Evolutionary conservation across 2,797 vertebrate species (phyloP).

Genomic region (Chloroceryle amazona): DNA sequence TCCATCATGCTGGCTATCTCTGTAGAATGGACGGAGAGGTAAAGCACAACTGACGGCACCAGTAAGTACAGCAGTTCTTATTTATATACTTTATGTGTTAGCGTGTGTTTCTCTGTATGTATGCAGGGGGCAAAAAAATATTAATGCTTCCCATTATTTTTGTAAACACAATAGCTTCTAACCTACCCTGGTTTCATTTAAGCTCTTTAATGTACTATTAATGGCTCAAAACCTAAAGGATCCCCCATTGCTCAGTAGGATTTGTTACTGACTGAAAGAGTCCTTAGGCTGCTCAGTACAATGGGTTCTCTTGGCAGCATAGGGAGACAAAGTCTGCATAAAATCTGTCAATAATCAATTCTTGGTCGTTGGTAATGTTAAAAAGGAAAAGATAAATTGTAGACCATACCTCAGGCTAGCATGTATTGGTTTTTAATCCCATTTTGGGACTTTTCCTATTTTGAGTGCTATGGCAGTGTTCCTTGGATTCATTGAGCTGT

Average conservation of each 20-base stretch:
- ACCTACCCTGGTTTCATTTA: not conserved
- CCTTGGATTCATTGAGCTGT: not conserved
- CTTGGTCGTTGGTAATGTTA: not conserved
- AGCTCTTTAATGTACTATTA: not conserved
- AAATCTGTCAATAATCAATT: not conserved
- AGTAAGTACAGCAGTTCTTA: conserved; percentile 28
- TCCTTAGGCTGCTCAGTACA: not conserved
- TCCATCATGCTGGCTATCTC: conserved; percentile 1
- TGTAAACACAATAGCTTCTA: not conserved
- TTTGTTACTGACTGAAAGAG: not conserved
- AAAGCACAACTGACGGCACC: not conserved
- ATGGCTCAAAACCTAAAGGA: not conserved
- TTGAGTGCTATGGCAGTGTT: not conserved
- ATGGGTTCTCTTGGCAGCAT: not conserved
- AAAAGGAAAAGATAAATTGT: not conserved
- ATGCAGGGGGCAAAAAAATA: not conserved
- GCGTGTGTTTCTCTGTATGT: not conserved
- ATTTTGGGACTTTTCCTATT: not conserved
- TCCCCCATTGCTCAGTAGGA: not conserved
- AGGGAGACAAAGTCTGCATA: not conserved
- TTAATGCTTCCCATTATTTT: not conserved
- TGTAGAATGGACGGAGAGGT: conserved; percentile 37
- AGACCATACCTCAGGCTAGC: not conserved
- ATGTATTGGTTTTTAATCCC: not conserved
- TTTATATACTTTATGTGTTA: rapidly evolving